These are phyloP conservation scores for Ceratina japonica DNA, from an alignment of 1,140 invertebrate genomes.

Conservation along the genomic window DNA sequence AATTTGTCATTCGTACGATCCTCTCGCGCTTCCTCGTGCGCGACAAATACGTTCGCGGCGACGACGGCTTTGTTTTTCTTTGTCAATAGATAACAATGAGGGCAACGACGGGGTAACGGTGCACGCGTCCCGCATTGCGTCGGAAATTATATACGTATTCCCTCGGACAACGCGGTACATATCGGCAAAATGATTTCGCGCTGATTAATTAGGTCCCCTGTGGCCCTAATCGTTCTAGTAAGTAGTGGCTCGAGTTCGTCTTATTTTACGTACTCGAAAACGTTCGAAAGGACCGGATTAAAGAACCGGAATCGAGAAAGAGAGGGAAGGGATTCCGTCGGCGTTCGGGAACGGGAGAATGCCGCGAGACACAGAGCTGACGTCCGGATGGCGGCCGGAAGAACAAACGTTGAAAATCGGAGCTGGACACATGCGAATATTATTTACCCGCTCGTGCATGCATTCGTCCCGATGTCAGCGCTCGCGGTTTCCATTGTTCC, in stretches of 20 bases:
- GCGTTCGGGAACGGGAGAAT: slow-evolving; percentile 35
- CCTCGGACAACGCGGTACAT: not conserved
- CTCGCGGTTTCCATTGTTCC: slow-evolving; percentile 65
- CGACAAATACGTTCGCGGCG: slow-evolving; percentile 29
- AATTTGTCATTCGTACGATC: slow-evolving; percentile 66
- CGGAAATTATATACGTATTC: slow-evolving; percentile 14
- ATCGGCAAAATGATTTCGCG: not conserved
- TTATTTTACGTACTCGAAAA: slow-evolving; percentile 32
- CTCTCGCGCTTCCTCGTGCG: slow-evolving; percentile 21
- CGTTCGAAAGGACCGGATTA: slow-evolving; percentile 8
- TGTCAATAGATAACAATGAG: slow-evolving; percentile 1
- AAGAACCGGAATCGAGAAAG: slow-evolving; percentile 29
- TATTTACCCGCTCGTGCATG: slow-evolving; percentile 60
- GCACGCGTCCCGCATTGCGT: not conserved
- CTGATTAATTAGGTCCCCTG: slow-evolving; percentile 3
- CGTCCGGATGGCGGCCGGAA: slow-evolving; percentile 60
- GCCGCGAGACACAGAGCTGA: slow-evolving; percentile 50
- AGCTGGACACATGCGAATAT: slow-evolving; percentile 62
- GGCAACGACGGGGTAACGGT: not conserved
- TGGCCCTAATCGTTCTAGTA: slow-evolving; percentile 1
- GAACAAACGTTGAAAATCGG: slow-evolving; percentile 61
- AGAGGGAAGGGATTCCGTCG: slow-evolving; percentile 11
- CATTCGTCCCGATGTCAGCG: slow-evolving; percentile 55
- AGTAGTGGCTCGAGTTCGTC: slow-evolving; percentile 10
- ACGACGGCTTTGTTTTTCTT: slow-evolving; percentile 30